Evolutionary conservation across 2,113 vertebrate species (phyloP), one percentile per base, ranked within the genome.

Genomic region (Sarotherodon lohbergeri): DNA sequence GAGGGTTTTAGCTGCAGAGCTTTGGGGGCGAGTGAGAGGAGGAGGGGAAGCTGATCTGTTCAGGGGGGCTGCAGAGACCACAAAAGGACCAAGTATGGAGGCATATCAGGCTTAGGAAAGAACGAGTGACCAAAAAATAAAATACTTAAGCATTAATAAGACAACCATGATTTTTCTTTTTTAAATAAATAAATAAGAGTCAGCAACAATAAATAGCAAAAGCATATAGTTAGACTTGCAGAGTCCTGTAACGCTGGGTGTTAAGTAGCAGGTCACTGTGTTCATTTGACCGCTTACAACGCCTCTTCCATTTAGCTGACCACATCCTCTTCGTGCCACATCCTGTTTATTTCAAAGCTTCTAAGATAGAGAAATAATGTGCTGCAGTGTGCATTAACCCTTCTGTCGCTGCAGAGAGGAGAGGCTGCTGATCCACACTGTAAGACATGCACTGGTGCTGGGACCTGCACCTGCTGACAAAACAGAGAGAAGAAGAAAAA

Each of bases 41-140:
- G 82, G 9, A 9, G 46, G 43, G 48, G 56, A 48, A 90, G 83
- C 73, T 93, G 93, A 93, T 94, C 92, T 92, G 88, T 86, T 36
- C 27, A 71, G 41, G 80, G 84, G 86, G 71, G 85, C 88, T 91
- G 86, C 90, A 89, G 91, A 88, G 68, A 86, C 27, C 48, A 89
- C 54, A 76, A 39, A 59, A 81, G 82, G 48, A 85, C 59, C 86
- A 93, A 86, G 80, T 80, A 92, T 93, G 91, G 86, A 81, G 87
- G 93, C 78, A 93, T 84, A 55, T 81, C 66, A 39, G 57, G 27
- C 48, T 76, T n/a, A 14, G 84, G 50, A 85, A 11, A 82, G 19
- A 59, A n/a, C 3, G 2, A 36, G 7, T 17, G 73, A 84, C 55
- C 7, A 54, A 83, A n/a, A 24, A 34, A 34, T 9, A n/a, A n/a